Base-by-base conservation (phyloP, 2,113 vertebrate species). In the Megaceryle torquata region DNA sequence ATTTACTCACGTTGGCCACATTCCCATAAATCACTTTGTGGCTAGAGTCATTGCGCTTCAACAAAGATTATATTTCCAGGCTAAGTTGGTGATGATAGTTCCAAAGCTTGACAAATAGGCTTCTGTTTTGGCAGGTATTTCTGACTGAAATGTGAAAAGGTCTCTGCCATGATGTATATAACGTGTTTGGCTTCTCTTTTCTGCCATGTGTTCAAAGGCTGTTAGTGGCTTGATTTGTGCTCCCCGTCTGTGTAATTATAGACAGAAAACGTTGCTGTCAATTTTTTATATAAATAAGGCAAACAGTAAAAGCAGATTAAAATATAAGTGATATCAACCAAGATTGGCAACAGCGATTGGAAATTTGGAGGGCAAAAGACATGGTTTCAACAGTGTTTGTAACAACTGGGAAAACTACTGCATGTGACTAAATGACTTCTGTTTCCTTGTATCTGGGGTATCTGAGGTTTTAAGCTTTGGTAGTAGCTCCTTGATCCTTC, bases 21-120 rank as follows among this genome's bases (percentile, higher is more conserved):
- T 75, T 95, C 80, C 91, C 41, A 6, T 91, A 76, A 92, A 37
- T 91, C 77, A 78, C 57, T 95, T 41, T 48, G 83, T 82, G 79
- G 28, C 29, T 68, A 2, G 17, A 68, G 69, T 77, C 11, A 4
- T 85, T 63, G 24, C 9, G 29, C 39, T 89, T 5, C 51, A 59
- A 29, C 48, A 64, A 48, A 86, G 77, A 39, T 78, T 56, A 0
- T 78, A 28, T 88, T 95, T 88, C 83, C 51, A 75, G 65, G 35
- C 46, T 75, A 56, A 43, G 39, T 18, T 86, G n/a, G n/a, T 70
- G 91, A 19, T 67, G 72, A 37, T 82, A 21, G 43, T 81, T 84
- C 39, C 51, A 60, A 67, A 71, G 48, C 51, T 68, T 89, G 65
- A 87, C 70, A 72, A 44, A 79, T 50, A 61, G 51, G 26, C 29